Evolutionary conservation across 2,113 vertebrate genomes (phyloP).

Genomic region (Ciconia stormi): DNA sequence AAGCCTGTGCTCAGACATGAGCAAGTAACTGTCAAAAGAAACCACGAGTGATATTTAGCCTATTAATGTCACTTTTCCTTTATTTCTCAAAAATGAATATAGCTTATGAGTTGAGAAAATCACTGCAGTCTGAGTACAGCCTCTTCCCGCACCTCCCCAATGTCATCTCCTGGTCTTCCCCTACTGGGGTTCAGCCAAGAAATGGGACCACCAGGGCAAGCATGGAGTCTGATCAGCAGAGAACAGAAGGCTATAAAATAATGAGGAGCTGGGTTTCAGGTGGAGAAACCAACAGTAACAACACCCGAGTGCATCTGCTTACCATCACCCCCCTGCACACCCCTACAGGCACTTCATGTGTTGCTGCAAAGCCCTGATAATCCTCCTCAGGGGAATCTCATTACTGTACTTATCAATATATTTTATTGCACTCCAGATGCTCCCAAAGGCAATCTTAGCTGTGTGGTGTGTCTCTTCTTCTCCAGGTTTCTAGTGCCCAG

Average conservation of each 20-base stretch:
- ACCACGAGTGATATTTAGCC: not conserved
- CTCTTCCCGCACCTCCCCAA: accelerated
- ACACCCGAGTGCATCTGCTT: not conserved
- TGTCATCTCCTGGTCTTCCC: not conserved
- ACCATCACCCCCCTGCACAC: not conserved
- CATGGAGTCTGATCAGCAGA: not conserved
- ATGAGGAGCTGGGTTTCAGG: not conserved
- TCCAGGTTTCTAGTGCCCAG: not conserved
- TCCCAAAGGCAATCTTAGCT: not conserved
- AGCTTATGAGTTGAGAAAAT: not conserved
- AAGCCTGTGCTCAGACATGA: constrained; percentile 37
- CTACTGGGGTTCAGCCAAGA: not conserved
- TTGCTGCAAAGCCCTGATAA: not conserved
- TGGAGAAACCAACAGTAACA: not conserved
- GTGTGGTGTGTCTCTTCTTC: not conserved
- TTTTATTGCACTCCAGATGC: not conserved
- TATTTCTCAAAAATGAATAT: not conserved
- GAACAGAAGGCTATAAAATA: not conserved
- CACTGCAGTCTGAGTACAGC: not conserved
- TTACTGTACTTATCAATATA: not conserved
- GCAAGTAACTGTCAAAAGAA: constrained; percentile 37
- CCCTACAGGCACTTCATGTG: not conserved
- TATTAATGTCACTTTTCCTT: not conserved
- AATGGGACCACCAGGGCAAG: not conserved
- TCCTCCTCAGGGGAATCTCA: not conserved